Base-by-base conservation (phyloP, 1,140 invertebrate species). In the Drosophila malerkotliana region DNA sequence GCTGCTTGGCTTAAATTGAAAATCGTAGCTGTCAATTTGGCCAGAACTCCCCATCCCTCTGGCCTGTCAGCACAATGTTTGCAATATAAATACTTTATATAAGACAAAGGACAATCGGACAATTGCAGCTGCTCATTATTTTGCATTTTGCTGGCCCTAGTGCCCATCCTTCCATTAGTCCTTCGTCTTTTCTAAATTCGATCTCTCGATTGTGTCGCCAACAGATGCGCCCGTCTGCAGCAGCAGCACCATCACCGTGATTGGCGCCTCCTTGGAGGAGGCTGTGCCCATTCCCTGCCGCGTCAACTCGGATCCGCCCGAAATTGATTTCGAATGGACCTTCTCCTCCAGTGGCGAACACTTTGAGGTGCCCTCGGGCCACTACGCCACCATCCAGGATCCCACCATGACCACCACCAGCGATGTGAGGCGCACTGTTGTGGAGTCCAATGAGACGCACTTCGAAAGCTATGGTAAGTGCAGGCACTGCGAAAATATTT, bases 311-410 rank as follows among this genome's bases (percentile, higher is more conserved):
- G 97, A 97, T 91, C 97, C 97, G 1, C 93, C 93, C 47, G 96
- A 97, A 79, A 95, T 97, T 26, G 95, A 94, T 48, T 98, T 98
- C 90, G 94, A 96, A 49, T 98, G 97, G 97, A 96, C 96, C 77
- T 97, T 97, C 92, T 97, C 97, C 82, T 97, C 96, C 89, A 97
- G 96, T 73, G 96, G 96, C 1, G 96, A 97, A 89, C 96, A 95
- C 85, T 95, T 97, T 59, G 95, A 96, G 82, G 95, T 96, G 0
- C 94, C 95, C 1, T 95, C 96, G 4, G 94, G 91, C 18, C 91
- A 92, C 61, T 92, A 92, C 76, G 90, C 91, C n/a, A 92, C 91
- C 41, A 89, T 92, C 68, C 91, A 92, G 72, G 90, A 92, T 24
- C 83, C 85, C 21, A 91, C 87, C 26, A 88, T 90, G 69, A 85